Conservation (phyloP, 2,113 vertebrate genomes). For the Uria lomvia region DNA sequence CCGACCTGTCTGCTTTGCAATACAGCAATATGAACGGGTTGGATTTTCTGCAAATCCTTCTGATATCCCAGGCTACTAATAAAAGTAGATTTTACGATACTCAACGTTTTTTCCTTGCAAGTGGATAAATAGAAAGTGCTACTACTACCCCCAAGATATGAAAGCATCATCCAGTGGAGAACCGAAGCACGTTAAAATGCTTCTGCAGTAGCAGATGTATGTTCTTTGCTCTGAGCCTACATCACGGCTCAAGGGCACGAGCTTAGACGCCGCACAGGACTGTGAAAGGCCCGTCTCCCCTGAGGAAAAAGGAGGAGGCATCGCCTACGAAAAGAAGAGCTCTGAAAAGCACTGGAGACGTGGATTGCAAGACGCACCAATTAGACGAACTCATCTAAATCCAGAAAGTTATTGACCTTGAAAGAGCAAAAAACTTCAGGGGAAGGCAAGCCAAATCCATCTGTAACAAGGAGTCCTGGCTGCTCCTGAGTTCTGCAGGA, state of each 20-base stretch:
- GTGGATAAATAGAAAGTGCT: not conserved
- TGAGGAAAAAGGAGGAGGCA: not conserved
- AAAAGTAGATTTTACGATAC: not conserved
- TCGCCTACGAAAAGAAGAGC: not conserved
- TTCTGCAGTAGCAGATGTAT: not conserved
- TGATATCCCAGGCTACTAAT: not conserved
- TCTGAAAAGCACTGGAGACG: not conserved
- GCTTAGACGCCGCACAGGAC: not conserved
- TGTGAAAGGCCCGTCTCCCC: fast-evolving
- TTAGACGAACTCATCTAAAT: not conserved
- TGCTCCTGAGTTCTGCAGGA: not conserved
- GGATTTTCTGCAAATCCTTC: not conserved
- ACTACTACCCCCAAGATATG: fast-evolving
- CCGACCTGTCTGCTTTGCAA: not conserved
- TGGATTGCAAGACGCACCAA: fast-evolving
- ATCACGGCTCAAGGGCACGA: fast-evolving
- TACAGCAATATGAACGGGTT: fast-evolving
- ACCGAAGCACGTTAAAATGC: fast-evolving
- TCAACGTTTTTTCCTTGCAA: not conserved
- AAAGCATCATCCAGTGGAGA: not conserved
- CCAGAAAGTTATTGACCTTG: not conserved
- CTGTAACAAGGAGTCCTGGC: not conserved
- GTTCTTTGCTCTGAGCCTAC: not conserved
- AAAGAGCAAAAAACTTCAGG: not conserved
- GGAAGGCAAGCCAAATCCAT: not conserved